These are phyloP conservation scores for Planococcus citri DNA, from an alignment of 1,140 invertebrate species.

Conservation along the genomic window DNA sequence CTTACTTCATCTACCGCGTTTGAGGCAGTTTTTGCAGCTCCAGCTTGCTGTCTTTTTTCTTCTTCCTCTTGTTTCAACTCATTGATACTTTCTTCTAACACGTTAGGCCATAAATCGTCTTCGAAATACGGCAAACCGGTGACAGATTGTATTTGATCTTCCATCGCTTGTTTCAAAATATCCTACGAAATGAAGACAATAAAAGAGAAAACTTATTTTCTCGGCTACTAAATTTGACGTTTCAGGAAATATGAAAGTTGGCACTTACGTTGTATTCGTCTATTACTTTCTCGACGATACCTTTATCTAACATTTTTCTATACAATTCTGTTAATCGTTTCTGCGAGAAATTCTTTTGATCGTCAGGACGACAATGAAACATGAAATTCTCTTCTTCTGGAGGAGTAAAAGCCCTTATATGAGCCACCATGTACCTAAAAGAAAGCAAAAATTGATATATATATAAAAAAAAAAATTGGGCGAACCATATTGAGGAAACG, in stretches of 20 bases:
- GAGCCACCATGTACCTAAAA: slow-evolving; percentile 84
- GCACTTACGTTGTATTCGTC: slow-evolving; percentile 75
- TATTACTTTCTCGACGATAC: slow-evolving; percentile 94
- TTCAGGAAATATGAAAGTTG: no score
- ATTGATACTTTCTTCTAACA: slow-evolving; percentile 97
- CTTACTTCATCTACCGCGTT: slow-evolving; percentile 50
- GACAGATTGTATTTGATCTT: slow-evolving; percentile 88
- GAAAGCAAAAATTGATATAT: slow-evolving; percentile 15
- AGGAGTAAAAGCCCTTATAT: slow-evolving; percentile 99
- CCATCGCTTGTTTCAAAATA: slow-evolving; percentile 96
- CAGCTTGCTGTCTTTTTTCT: slow-evolving; percentile 86
- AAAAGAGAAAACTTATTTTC: no score
- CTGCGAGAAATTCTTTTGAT: slow-evolving; percentile 99
- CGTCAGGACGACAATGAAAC: slow-evolving; percentile 97
- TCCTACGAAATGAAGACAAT: slow-evolving; percentile 45
- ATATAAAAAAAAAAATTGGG: no score
- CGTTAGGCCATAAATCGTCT: slow-evolving; percentile 99
- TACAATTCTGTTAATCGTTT: slow-evolving; percentile 99
- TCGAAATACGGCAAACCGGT: slow-evolving; percentile 99
- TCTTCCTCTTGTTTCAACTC: slow-evolving; percentile 95
- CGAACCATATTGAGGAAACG: no score
- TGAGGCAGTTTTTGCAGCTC: slow-evolving; percentile 79
- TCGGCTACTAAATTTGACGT: no score
- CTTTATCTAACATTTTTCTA: slow-evolving; percentile 99
- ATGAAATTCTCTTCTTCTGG: slow-evolving; percentile 99